Base-by-base conservation (phyloP, 2,888 invertebrate species). In the Coleophora deauratella region DNA sequence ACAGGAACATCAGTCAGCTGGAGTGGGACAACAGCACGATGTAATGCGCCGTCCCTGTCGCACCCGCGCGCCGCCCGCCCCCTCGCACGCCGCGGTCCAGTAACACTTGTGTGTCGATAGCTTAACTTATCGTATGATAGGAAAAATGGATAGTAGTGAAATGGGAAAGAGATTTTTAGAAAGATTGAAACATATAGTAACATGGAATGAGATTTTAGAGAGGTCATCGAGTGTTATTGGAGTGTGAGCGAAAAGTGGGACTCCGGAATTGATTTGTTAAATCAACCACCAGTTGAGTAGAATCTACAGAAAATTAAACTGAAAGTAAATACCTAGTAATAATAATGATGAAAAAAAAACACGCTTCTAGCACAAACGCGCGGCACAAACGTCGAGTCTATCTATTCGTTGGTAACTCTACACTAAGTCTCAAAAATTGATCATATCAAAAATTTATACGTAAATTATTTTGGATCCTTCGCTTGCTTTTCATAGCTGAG, bases 11-110 rank as follows among this genome's bases (percentile, higher is more conserved):
- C 66, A 91, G 90, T 74, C 92, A 92, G 77, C 79, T 92, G 51
- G 92, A 92, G 79, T 92, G 92, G 92, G 92, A 92, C 79, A 91
- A 91, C 86, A 91, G 91, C 77, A 91, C 91, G 59, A 92, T 92
- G 91, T 92, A 91, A 89, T 61, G 57, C 57, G 38, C 46, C 37
- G 49, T 33, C 51, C 43, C 53, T 43, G 49, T 44, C 52, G 47
- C 45, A 52, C 60, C 50, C 62, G 46, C 54, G 50, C 51, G 48
- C 48, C 48, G 46, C 54, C 45, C 49, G 45, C 52, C 45, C 50
- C 51, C 46, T 33, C 45, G 42, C 46, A 34, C 44, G 45, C 38
- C 42, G 42, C 55, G 43, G 47, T 28, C 47, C 11, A 10, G 6
- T 21, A 21, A 21, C 21, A 21, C 21, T 21, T 21, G 21, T 6